These are phyloP conservation scores for Megatriorchis doriae DNA, from an alignment of 2,113 vertebrate species.

Conservation along the genomic window DNA sequence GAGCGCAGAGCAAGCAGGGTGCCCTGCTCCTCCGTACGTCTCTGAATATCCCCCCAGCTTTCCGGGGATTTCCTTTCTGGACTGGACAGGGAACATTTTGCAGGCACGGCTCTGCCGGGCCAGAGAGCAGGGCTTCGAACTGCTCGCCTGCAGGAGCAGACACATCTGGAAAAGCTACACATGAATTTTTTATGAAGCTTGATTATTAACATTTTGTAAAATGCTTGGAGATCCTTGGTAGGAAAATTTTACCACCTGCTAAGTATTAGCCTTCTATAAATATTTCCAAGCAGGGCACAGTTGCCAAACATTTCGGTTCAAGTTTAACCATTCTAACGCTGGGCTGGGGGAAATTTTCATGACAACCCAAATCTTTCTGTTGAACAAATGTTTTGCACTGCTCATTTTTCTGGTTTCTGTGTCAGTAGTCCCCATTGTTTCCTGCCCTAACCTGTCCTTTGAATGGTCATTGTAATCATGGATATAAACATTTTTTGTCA, in stretches of 20 bases:
- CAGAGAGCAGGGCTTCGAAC: background rate
- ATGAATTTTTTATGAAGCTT: background rate
- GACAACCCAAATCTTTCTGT: background rate
- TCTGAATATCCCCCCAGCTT: background rate
- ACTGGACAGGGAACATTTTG: background rate
- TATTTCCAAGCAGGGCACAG: background rate
- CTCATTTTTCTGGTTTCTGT: background rate
- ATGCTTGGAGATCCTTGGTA: background rate
- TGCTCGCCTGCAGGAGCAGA: rapidly evolving
- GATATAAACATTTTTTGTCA: background rate
- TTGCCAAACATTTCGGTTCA: background rate
- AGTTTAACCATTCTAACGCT: background rate
- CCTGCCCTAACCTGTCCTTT: background rate
- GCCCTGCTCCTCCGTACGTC: background rate
- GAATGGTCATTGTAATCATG: background rate
- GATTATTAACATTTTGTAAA: background rate
- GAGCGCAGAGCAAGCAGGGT: background rate
- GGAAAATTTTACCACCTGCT: slow-evolving; percentile 40
- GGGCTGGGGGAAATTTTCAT: background rate
- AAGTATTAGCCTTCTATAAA: slow-evolving; percentile 20
- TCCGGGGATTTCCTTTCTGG: background rate
- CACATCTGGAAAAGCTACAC: slow-evolving; percentile 1
- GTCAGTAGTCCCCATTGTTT: background rate
- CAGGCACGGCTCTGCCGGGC: background rate
- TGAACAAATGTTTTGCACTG: background rate